Evolutionary conservation across 2,888 invertebrate species (phyloP).

Genomic region (Gandaritis pyraliata): DNA sequence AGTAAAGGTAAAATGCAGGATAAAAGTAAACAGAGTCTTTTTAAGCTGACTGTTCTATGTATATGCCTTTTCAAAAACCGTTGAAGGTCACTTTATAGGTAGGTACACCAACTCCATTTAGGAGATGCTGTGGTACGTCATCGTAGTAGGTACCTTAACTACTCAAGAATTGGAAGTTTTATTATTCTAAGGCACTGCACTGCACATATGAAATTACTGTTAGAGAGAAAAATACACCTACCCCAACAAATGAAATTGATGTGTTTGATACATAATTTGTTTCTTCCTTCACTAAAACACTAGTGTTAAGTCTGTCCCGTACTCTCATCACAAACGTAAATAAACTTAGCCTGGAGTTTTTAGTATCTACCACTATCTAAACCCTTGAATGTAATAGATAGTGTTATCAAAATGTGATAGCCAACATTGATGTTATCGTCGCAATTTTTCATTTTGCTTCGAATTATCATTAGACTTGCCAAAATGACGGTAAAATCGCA

Average conservation of each 20-base stretch:
- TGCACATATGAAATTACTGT: no score
- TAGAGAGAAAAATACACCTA: slow-evolving; percentile 16
- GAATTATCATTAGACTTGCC: neutral
- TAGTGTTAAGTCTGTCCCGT: neutral
- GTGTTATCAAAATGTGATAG: slow-evolving; percentile 1
- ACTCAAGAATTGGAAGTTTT: no score
- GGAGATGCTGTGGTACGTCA: no score
- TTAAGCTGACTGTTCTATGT: no score
- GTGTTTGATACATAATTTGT: slow-evolving; percentile 30
- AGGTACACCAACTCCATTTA: no score
- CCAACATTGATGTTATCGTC: neutral
- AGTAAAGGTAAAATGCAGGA: no score
- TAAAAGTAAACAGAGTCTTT: no score
- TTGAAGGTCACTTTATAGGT: no score
- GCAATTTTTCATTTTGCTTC: neutral
- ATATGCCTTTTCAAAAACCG: no score
- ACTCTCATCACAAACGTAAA: slow-evolving; percentile 5
- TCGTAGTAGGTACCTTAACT: no score
- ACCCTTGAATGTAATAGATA: slow-evolving; percentile 1
- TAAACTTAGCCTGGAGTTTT: neutral
- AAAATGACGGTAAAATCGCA: no score
- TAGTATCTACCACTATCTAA: slow-evolving; percentile 1
- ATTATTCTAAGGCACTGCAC: no score
- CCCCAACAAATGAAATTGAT: slow-evolving; percentile 32
- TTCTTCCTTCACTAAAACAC: neutral